Evolutionary conservation across 2,797 vertebrate genomes (phyloP).

Genomic region (Delichon dasypus): DNA sequence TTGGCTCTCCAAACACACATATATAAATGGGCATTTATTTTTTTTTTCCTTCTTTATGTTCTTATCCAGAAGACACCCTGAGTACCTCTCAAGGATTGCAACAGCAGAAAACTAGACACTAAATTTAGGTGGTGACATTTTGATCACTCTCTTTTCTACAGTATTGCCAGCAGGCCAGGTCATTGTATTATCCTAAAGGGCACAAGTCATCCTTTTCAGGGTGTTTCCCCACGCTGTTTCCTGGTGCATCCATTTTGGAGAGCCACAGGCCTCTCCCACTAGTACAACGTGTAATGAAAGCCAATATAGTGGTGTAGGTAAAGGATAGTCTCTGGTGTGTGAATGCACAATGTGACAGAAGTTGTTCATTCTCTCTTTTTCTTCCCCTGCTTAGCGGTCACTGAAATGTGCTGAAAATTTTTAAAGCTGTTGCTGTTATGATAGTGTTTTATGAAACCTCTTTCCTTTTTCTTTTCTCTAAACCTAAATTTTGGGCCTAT

Average conservation of each 20-base stretch:
- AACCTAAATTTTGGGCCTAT: slow-evolving; percentile 40
- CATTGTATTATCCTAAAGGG: neutral
- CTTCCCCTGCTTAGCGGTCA: neutral
- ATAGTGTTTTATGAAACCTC: slow-evolving; percentile 26
- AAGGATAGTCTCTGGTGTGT: neutral
- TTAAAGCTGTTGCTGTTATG: slow-evolving; percentile 25
- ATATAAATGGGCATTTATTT: neutral
- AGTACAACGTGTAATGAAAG: neutral
- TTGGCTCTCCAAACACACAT: neutral
- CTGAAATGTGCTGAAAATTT: neutral
- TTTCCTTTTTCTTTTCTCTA: slow-evolving; percentile 19
- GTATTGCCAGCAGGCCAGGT: neutral
- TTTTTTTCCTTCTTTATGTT: neutral
- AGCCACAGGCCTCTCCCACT: neutral
- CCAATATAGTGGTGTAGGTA: neutral
- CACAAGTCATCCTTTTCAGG: neutral
- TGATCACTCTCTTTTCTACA: neutral
- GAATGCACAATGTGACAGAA: neutral
- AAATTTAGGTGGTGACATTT: neutral
- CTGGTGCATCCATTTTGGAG: neutral
- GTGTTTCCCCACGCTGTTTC: neutral
- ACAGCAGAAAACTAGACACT: neutral
- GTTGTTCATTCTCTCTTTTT: neutral
- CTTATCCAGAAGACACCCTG: neutral
- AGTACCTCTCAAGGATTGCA: neutral